These are phyloP conservation scores for Oscheius sp. DNA, from an alignment of 1,140 invertebrate genomes.

Conservation along the genomic window DNA sequence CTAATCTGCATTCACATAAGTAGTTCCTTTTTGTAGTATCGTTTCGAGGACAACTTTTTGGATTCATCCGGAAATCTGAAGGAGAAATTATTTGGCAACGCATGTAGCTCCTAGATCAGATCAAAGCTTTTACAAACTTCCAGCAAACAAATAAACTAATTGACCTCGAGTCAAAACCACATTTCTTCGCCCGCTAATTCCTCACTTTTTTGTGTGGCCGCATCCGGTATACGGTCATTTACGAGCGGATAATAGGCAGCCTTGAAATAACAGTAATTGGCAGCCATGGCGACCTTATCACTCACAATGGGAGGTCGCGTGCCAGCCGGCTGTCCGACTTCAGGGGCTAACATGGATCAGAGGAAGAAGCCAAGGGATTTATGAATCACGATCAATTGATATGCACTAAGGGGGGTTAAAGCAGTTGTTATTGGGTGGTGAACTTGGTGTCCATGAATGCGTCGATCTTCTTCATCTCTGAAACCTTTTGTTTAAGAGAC, in stretches of 20 bases:
- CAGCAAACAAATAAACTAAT: neutral
- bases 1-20: no score
- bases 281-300: neutral
- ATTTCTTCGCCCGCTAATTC: neutral
- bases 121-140: no score
- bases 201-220: neutral
- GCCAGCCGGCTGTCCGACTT: no score
- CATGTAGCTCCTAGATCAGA: no score
- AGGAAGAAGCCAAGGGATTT: no score
- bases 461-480: neutral
- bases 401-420: no score
- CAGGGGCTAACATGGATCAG: no score
- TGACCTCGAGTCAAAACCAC: neutral
- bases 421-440: no score
- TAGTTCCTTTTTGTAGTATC: no score
- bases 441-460: neutral
- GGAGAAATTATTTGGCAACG: no score
- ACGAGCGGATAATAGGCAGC: neutral
- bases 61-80: neutral
- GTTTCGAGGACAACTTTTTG: neutral
- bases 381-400: no score
- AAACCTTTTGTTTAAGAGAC: neutral
- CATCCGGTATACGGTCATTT: slow-evolving; percentile 9
- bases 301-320: no score
- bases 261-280: slow-evolving; percentile 9